These are phyloP conservation scores for Poeciliopsis retropinna DNA, from an alignment of 2,113 vertebrate genomes.

Conservation along the genomic window DNA sequence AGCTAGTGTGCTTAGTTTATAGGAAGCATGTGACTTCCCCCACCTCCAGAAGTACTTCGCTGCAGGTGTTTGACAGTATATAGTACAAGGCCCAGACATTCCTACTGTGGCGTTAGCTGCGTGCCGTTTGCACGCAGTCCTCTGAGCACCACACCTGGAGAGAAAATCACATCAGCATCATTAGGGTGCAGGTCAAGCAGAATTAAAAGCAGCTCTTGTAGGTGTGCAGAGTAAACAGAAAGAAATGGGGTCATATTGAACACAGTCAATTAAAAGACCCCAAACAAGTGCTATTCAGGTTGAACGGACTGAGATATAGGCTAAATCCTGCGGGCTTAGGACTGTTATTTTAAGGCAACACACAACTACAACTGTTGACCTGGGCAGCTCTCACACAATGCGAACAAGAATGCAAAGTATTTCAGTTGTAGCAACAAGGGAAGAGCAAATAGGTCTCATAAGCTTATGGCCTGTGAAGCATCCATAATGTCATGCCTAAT, in stretches of 20 bases:
- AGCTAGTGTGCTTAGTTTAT: conserved; percentile 45
- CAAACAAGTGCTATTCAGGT: conserved; percentile 59
- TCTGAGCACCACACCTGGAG: conserved; percentile 46
- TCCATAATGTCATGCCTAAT: conserved; percentile 13
- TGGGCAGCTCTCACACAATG: conserved; percentile 64
- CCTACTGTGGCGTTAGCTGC: conserved; percentile 28
- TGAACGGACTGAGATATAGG: conserved; percentile 60
- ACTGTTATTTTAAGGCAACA: conserved; percentile 64
- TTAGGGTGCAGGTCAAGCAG: conserved; percentile 50
- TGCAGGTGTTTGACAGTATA: conserved; percentile 41
- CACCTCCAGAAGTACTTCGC: conserved; percentile 46
- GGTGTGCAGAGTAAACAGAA: conserved; percentile 51
- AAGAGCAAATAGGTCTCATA: conserved; percentile 44
- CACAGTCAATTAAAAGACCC: conserved; percentile 69
- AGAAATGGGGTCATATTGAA: conserved; percentile 59
- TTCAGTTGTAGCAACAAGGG: conserved; percentile 69
- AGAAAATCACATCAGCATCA: conserved; percentile 37
- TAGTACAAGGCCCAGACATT: neutral
- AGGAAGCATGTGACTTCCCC: conserved; percentile 53
- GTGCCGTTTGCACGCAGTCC: neutral
- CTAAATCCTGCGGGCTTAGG: conserved; percentile 60
- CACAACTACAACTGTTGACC: conserved; percentile 72
- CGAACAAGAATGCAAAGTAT: conserved; percentile 78
- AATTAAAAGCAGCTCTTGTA: conserved; percentile 42
- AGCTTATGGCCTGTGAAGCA: conserved; percentile 44